A percentile compares a stretch with the other conserved stretches of the same genome.
phyloP scores from a whole-genome alignment of 2,888 invertebrate genomes.

The Therioaphis trifolii region DNA sequence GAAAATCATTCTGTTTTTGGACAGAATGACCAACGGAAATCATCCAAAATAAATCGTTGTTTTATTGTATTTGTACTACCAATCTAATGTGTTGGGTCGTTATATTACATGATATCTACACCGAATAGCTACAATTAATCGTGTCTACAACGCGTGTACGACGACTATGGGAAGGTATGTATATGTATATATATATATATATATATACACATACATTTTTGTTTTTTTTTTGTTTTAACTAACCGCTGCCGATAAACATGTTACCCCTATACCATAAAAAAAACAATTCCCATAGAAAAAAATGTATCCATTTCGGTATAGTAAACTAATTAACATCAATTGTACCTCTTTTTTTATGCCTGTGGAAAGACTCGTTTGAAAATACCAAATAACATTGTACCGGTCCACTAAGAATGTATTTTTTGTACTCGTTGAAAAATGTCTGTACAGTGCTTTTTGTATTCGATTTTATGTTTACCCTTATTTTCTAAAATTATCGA shows the following conservation, averaged over 20 bases:
- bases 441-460: constrained; percentile 36
- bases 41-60: constrained; percentile 22
- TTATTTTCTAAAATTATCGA: background rate
- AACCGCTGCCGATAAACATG: constrained; percentile 58
- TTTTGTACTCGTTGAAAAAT: constrained; percentile 47
- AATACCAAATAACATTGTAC: constrained; percentile 59
- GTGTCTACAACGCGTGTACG: constrained; percentile 42
- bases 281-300: constrained; percentile 56
- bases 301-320: constrained; percentile 51
- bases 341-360: constrained; percentile 54
- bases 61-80: background rate
- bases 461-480: constrained; percentile 29
- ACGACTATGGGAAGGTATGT: constrained; percentile 24
- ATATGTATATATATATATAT: too few species aligned
- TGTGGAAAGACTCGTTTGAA: constrained; percentile 59
- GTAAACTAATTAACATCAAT: constrained; percentile 62
- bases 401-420: constrained; percentile 47
- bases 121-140: constrained; percentile 49
- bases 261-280: constrained; percentile 47
- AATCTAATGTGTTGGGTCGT: constrained; percentile 1
- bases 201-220: background rate
- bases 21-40: background rate
- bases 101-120: constrained; percentile 18
- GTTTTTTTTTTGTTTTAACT: constrained; percentile 48
- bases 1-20: background rate